Evolutionary conservation across 2,797 vertebrate genomes (phyloP), one percentile per base, ranked within the genome.

Genomic region (Leptoclinus maculatus): DNA sequence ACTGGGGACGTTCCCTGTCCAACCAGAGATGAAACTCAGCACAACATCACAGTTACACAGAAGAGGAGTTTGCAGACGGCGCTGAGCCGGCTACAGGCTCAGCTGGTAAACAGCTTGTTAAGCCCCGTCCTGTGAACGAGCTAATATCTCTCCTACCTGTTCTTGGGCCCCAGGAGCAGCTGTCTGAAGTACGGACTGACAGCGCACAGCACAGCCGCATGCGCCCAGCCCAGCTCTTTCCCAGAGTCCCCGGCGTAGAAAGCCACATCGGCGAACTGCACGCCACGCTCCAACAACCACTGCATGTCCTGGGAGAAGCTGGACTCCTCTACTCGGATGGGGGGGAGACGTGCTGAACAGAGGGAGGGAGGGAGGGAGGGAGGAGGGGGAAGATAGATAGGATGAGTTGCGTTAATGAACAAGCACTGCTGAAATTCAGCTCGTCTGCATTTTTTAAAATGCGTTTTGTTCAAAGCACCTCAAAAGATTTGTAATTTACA

Each of bases 111-210:
- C 3, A 34, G 54, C 47, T 71, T 27, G 45, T 76, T 65, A 63
- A 62, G 21, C 59, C 16, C 14, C n/a, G 51, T 54, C 41, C 38
- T 65, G 63, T 34, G 58, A 63, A 54, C 3, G 0, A 56, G 62
- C 43, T 65, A 21, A 57, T 54, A 29, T 54, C 25, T 51, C 27
- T 70, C 86, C 67, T 85, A 94, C 94, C 94, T 94, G 63, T 85
- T 82, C 0, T 96, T 95, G 60, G 95, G 95, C 81, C 96, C 96
- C 88, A 97, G 95, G 34, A 99, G 97, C 38, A 99, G 96, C 89
- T 97, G 94, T 92, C 96, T 96, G 94, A 99, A 99, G 62, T 98
- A 96, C 0, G 96, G 95, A 89, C 98, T 99, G 74, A 96, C 92
- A 0, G 97, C 95, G 51, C 97, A 98, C 53, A 99, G 95, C 43